These are phyloP conservation scores for Momotus momota DNA, from an alignment of 2,797 vertebrate species.

Conservation along the genomic window DNA sequence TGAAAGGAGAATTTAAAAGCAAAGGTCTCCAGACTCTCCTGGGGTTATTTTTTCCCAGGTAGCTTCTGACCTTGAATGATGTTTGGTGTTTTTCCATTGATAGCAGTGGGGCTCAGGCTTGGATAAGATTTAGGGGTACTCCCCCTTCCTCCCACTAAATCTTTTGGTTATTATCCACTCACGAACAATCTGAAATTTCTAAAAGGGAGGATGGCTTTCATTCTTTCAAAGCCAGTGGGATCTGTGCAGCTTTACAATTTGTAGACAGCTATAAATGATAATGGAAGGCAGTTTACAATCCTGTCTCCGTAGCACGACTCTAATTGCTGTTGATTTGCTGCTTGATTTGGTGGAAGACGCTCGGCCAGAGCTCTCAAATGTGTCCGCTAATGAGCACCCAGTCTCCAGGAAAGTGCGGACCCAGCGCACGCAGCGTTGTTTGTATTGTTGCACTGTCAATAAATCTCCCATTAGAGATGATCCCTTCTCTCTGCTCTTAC, in stretches of 20 bases:
- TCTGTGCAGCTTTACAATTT: constrained; percentile 1
- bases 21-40: neutral
- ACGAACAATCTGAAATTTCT: neutral
- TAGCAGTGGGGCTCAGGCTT: neutral
- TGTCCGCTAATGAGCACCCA: neutral
- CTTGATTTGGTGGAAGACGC: neutral
- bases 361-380: neutral
- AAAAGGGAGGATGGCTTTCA: neutral
- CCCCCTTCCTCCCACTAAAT: neutral
- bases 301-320: neutral
- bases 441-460: neutral
- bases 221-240: constrained; percentile 8
- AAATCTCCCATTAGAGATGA: neutral
- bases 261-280: constrained; percentile 46
- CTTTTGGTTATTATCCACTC: neutral
- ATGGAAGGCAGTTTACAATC: neutral
- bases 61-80: neutral
- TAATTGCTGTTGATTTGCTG: constrained; percentile 61
- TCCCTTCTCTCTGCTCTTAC: neutral
- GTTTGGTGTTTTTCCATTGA: neutral
- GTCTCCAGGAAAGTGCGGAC: neutral
- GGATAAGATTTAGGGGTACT: neutral
- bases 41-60: neutral
- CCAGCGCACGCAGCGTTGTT: accelerated
- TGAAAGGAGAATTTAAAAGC: neutral